Evolutionary conservation across 1,140 invertebrate genomes (phyloP).

Genomic region (Mesaphorura yosii): DNA sequence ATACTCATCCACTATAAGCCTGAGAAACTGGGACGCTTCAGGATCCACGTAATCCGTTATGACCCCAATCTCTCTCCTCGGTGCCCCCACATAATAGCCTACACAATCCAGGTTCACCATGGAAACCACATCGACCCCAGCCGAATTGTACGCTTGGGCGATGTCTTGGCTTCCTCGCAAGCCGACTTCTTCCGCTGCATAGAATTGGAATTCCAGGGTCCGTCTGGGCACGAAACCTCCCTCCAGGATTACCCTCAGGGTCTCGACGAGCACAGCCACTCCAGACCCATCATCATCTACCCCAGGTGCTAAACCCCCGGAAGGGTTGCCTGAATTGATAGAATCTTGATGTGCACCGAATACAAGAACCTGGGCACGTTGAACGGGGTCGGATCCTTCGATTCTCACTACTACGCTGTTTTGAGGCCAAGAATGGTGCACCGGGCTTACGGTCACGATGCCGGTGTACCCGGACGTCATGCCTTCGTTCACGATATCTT

Average conservation of each 20-base stretch:
- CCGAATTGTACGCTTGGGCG: neutral
- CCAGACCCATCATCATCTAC: constrained; percentile 15
- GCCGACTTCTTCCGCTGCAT: constrained; percentile 21
- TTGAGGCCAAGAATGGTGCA: constrained; percentile 3
- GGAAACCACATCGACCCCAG: neutral
- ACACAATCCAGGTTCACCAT: constrained; percentile 16
- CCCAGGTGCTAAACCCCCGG: constrained; percentile 1
- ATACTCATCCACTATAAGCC: constrained; percentile 7
- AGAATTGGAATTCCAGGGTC: constrained; percentile 21
- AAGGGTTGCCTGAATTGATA: constrained; percentile 1
- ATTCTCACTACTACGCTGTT: constrained; percentile 15
- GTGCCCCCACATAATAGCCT: constrained; percentile 1
- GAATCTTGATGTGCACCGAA: constrained; percentile 20
- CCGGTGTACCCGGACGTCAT: constrained; percentile 6
- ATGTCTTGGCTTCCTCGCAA: constrained; percentile 14
- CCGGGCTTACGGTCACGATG: neutral
- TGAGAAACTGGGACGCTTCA: constrained; percentile 3
- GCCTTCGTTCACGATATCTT: neutral
- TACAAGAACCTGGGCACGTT: constrained; percentile 8
- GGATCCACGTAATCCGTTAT: constrained; percentile 2
- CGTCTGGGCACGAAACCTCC: constrained; percentile 10
- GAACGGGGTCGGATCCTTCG: constrained; percentile 7
- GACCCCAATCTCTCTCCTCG: constrained; percentile 5
- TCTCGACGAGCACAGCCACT: constrained; percentile 1
- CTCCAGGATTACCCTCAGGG: constrained; percentile 6